Percentiles rank a stretch among this genome's conserved stretches.
Evolutionary conservation across 2,888 invertebrate species (phyloP).

Genomic region (Acronicta psi): DNA sequence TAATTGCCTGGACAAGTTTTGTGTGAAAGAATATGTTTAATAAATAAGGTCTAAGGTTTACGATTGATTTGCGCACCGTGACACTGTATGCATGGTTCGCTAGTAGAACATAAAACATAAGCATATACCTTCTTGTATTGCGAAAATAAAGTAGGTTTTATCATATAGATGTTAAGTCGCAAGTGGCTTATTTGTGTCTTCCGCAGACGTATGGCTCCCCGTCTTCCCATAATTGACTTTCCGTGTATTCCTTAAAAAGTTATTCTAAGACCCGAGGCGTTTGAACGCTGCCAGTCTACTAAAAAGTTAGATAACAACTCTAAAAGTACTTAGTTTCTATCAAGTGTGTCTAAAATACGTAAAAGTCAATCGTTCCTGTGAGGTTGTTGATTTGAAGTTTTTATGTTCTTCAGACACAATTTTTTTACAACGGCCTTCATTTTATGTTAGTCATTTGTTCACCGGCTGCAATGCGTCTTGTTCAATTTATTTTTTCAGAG

Average conservation of each 20-base stretch:
- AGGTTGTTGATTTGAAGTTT: neutral
- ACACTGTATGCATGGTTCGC: too few relatives aligned
- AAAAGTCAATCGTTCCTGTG: conserved; percentile 13
- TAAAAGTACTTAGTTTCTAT: conserved; percentile 20
- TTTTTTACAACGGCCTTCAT: too few relatives aligned
- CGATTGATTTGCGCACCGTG: too few relatives aligned
- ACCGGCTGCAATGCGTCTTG: too few relatives aligned
- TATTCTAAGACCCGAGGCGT: conserved; percentile 49
- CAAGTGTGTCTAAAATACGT: conserved; percentile 30
- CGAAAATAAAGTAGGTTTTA: conserved; percentile 33
- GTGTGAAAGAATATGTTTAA: too few relatives aligned
- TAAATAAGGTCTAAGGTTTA: too few relatives aligned
- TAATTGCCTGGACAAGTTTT: too few relatives aligned
- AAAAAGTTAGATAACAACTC: conserved; percentile 43
- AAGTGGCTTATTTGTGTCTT: conserved; percentile 50
- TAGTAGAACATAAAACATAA: too few relatives aligned
- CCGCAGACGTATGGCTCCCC: conserved; percentile 32
- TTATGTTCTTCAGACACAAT: too few relatives aligned
- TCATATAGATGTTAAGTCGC: conserved; percentile 39
- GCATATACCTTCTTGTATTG: conserved; percentile 5
- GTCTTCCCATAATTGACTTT: conserved; percentile 69
- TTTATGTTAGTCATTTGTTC: too few relatives aligned
- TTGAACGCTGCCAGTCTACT: conserved; percentile 43
- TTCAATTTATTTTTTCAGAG: too few relatives aligned
- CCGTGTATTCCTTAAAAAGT: conserved; percentile 65